Percentiles rank a stretch among this genome's conserved stretches.
Conservation (phyloP, 2,113 vertebrate genomes). For the Crotalus viridis region DNA sequence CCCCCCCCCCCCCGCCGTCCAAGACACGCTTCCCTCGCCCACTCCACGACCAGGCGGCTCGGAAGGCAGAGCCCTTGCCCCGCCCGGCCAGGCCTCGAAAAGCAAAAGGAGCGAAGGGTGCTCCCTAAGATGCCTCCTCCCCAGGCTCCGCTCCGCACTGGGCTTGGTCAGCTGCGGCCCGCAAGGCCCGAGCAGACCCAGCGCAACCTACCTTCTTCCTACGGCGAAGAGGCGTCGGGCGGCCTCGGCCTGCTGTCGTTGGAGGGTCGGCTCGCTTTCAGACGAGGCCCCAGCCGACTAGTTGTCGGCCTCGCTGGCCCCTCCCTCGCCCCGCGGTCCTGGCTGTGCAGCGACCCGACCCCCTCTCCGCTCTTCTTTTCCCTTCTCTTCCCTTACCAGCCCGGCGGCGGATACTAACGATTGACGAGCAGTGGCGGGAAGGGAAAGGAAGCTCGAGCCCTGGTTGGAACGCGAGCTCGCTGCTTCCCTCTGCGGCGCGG, state of each 20-base stretch:
- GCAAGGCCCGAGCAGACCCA: not conserved
- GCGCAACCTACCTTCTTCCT: constrained; percentile 10
- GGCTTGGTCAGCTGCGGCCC: not conserved
- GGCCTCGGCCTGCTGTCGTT: not conserved
- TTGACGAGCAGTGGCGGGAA: not conserved
- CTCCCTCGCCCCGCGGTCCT: constrained; percentile 30
- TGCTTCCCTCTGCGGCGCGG: constrained; percentile 32
- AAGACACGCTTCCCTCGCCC: not conserved
- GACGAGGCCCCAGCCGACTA: constrained; percentile 2
- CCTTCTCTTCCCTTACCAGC: constrained; percentile 22
- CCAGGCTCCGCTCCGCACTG: not conserved
- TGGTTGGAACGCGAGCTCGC: not conserved
- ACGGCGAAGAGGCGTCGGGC: not conserved
- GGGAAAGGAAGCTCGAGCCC: not conserved
- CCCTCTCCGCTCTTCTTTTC: not conserved
- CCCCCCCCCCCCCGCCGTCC: not conserved
- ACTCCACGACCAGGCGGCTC: not conserved
- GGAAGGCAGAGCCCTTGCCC: not conserved
- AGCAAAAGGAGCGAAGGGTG: not conserved
- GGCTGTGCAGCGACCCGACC: constrained; percentile 17
- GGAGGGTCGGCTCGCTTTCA: not conserved
- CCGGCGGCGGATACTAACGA: constrained; percentile 27
- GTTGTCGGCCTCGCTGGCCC: constrained; percentile 12
- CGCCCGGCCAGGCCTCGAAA: not conserved
- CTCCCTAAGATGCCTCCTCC: not conserved